Base-by-base conservation (phyloP, 2,888 invertebrate genomes). In the Beris morrisii region DNA sequence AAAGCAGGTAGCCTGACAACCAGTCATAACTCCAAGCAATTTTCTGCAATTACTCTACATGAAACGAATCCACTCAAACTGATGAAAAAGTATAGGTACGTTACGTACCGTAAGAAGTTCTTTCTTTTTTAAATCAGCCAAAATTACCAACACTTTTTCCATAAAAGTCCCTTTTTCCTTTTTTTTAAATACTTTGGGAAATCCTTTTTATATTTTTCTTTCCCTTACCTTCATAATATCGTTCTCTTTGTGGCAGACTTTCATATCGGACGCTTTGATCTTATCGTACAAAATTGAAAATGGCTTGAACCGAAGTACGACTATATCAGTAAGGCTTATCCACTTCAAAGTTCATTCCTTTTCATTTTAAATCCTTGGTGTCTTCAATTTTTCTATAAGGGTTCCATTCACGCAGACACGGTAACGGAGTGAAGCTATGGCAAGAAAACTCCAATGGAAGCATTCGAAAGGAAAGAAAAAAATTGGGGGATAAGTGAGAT, bases 241-340 rank as follows among this genome's bases (percentile, higher is more conserved):
- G 38, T 38, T 5, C 7, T 38, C 5, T 38, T 7, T 38, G 9
- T 5, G 38, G 5, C 5, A 9, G 5, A 38, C 38, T 38, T 38
- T 38, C 4, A 38, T 38, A 38, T 38, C 38, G 5, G 5, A 38
- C 38, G 4, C 54, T 54, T 54, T 54, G 54, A 54, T 54, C 54
- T 54, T 31, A 1, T n/a, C 9, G 31, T 31, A 54, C 31, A 31
- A 54, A 54, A 54, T 54, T 54, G 54, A 54, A 54, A 54, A 54
- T 31, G 4, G 54, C 31, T 38, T 9, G 22, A 52, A 52, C 28
- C 22, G 3, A 52, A 52, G 28, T 13, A 15, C 15, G 48, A n/a
- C 3, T 48, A n/a, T 12, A 48, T 6, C 4, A 11, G 15, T 9
- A n/a, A 15, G 15, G 48, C n/a, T 52, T 15, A 52, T 52, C 52